Conservation (phyloP, 1,140 invertebrate species). For the Contarinia nasturtii region DNA sequence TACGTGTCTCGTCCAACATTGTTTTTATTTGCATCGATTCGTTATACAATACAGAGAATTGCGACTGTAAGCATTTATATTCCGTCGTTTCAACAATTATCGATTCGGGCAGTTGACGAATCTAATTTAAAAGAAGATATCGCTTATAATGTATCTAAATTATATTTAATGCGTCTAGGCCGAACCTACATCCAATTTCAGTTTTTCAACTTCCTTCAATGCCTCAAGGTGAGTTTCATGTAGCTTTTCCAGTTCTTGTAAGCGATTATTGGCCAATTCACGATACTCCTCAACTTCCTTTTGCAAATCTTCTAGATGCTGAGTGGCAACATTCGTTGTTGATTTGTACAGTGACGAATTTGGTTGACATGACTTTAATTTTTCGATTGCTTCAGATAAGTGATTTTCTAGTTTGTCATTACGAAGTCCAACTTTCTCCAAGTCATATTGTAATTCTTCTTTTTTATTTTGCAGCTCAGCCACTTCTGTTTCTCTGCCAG, state of each 20-base stretch:
- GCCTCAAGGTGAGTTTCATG: slow-evolving; percentile 82
- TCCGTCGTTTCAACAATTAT: slow-evolving; percentile 97
- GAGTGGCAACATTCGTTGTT: slow-evolving; percentile 33
- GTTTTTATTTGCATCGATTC: slow-evolving; percentile 95
- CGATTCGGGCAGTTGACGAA: slow-evolving; percentile 84
- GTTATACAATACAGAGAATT: slow-evolving; percentile 95
- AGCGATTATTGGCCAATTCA: slow-evolving; percentile 78
- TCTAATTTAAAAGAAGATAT: slow-evolving; percentile 32
- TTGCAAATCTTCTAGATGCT: slow-evolving; percentile 75
- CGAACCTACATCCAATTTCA: slow-evolving; percentile 96
- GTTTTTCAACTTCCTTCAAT: slow-evolving; percentile 83
- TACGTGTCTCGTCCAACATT: slow-evolving; percentile 76
- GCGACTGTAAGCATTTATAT: slow-evolving; percentile 94
- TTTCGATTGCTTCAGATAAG: slow-evolving; percentile 73
- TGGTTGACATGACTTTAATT: slow-evolving; percentile 71
- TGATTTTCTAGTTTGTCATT: slow-evolving; percentile 85
- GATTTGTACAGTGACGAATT: too few species aligned
- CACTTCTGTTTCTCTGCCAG: slow-evolving; percentile 79
- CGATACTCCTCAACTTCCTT: slow-evolving; percentile 82
- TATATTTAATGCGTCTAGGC: too few species aligned
- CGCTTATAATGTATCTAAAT: slow-evolving; percentile 1
- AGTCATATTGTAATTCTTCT: slow-evolving; percentile 87
- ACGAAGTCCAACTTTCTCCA: slow-evolving; percentile 67
- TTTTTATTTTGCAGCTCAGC: slow-evolving; percentile 90
- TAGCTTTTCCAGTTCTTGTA: slow-evolving; percentile 84